A percentile compares a stretch with the other conserved stretches of the same genome.
Evolutionary conservation across 2,888 invertebrate genomes (phyloP).

Genomic region (Lamproptera curius): DNA sequence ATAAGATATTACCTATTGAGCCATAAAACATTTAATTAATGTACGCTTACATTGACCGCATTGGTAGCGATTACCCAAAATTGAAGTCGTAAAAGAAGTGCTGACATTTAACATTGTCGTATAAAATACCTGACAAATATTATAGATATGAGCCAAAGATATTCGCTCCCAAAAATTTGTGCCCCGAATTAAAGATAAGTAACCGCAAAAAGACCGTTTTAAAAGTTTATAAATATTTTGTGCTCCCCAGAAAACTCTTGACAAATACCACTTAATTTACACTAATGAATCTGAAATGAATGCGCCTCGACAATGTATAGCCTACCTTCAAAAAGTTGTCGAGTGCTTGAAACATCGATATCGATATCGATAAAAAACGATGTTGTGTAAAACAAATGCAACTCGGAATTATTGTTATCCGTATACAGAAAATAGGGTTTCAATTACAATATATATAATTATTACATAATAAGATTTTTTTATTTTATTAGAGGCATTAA

Average conservation of each 20-base stretch:
- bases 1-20: conserved; percentile 61
- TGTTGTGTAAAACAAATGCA: no score
- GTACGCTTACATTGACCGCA: conserved; percentile 64
- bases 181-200: conserved; percentile 11
- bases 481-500: no score
- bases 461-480: no score
- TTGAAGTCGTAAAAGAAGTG: conserved; percentile 50
- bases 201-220: conserved; percentile 45
- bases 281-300: conserved; percentile 71
- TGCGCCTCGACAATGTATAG: conserved; percentile 59
- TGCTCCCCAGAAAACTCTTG: conserved; percentile 59
- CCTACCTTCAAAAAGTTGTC: conserved; percentile 23
- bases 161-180: conserved; percentile 32
- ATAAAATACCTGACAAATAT: conserved; percentile 46
- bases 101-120: conserved; percentile 57
- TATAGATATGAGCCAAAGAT: conserved; percentile 39
- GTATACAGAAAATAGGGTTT: no score
- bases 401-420: no score
- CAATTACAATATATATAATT: no score
- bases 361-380: conserved; percentile 16
- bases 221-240: conserved; percentile 69
- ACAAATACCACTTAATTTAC: conserved; percentile 76
- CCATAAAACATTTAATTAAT: conserved; percentile 64
- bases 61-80: conserved; percentile 53
- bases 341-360: conserved; percentile 40